phyloP scores from a whole-genome alignment of 2,113 vertebrate genomes.

The Rana temporaria region DNA sequence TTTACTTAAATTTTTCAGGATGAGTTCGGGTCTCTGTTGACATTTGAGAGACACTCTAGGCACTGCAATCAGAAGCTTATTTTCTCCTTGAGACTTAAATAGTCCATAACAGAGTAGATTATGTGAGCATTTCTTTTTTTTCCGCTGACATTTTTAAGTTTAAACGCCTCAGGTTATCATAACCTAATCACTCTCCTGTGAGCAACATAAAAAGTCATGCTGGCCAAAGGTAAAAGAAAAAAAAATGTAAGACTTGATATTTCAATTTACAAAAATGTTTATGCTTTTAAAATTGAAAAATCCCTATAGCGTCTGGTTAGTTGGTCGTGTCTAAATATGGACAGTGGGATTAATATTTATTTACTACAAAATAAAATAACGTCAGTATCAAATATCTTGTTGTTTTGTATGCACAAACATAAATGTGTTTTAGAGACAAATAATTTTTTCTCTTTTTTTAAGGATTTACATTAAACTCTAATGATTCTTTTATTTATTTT shows the following conservation, averaged over 20 bases:
- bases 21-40: neutral
- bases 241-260: neutral
- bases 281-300: neutral
- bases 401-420: too few relatives aligned
- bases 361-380: too few relatives aligned
- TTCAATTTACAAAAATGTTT: slow-evolving; percentile 15
- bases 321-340: neutral
- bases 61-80: slow-evolving; percentile 29
- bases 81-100: slow-evolving; percentile 48
- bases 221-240: neutral
- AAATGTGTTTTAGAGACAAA: too few relatives aligned
- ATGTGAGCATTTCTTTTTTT: neutral
- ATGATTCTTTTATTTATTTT: too few relatives aligned
- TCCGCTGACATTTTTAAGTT: slow-evolving; percentile 47
- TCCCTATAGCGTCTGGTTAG: neutral
- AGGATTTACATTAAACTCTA: too few relatives aligned
- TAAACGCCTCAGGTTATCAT: slow-evolving; percentile 40
- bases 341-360: neutral
- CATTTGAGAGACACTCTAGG: slow-evolving; percentile 40
- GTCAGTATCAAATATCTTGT: too few relatives aligned
- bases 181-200: slow-evolving; percentile 25
- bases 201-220: slow-evolving; percentile 16
- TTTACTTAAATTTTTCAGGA: slow-evolving; percentile 62
- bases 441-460: too few relatives aligned
- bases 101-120: slow-evolving; percentile 52